A percentile compares a stretch with the other conserved stretches of the same genome.
Evolutionary conservation across 2,888 invertebrate genomes (phyloP).

Genomic region (Andrena praecox): DNA sequence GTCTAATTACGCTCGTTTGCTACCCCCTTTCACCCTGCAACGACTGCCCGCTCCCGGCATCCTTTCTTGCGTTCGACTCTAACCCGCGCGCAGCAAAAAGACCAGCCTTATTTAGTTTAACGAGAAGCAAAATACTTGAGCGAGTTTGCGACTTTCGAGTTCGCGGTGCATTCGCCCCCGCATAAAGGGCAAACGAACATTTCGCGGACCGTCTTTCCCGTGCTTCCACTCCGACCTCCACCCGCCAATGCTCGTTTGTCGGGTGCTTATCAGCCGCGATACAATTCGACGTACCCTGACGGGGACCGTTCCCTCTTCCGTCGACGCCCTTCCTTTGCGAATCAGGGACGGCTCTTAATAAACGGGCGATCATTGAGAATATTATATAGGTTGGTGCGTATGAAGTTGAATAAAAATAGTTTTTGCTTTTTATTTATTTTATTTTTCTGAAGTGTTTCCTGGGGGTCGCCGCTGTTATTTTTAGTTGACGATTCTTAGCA

Average conservation of each 20-base stretch:
- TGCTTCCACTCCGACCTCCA: neutral
- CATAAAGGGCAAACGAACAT: slow-evolving; percentile 27
- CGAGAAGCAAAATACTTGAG: slow-evolving; percentile 67
- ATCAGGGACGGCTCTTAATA: neutral
- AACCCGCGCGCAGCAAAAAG: slow-evolving; percentile 36
- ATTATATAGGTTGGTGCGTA: too few species aligned
- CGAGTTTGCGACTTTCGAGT: slow-evolving; percentile 38
- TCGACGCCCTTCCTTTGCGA: neutral
- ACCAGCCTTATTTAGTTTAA: slow-evolving; percentile 68
- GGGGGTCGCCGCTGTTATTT: too few species aligned
- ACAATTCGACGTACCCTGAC: slow-evolving; percentile 17
- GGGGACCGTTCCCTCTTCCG: neutral
- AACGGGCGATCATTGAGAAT: neutral
- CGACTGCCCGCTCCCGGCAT: slow-evolving; percentile 38
- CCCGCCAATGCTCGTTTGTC: slow-evolving; percentile 26
- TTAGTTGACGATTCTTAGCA: too few species aligned
- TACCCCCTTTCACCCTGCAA: slow-evolving; percentile 62
- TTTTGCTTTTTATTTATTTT: too few species aligned
- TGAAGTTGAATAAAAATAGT: too few species aligned
- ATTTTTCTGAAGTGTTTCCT: too few species aligned
- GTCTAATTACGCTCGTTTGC: slow-evolving; percentile 77
- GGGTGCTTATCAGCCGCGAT: slow-evolving; percentile 35
- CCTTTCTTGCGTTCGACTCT: slow-evolving; percentile 58
- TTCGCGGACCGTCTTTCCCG: slow-evolving; percentile 9
- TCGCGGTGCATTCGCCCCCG: slow-evolving; percentile 10